phyloP scores from a whole-genome alignment of 2,888 invertebrate genomes.

The Eudasyphora cyanicolor region DNA sequence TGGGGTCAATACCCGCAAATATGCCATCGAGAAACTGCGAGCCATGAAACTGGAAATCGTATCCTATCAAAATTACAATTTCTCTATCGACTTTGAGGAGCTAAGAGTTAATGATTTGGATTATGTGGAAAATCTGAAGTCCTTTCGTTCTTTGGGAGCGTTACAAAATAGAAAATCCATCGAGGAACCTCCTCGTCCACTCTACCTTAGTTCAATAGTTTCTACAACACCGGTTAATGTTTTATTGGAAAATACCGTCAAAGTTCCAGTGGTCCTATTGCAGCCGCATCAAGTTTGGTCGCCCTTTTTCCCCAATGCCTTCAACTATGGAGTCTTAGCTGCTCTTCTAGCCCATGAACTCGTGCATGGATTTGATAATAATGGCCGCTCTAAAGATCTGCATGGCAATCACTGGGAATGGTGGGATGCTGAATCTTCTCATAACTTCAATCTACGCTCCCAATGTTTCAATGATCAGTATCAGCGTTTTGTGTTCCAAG shows the following conservation, averaged over 20 bases:
- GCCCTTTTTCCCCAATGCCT: slow-evolving; percentile 72
- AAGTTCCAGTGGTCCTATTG: slow-evolving; percentile 73
- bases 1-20: slow-evolving; percentile 62
- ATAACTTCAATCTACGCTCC: slow-evolving; percentile 68
- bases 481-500: slow-evolving; percentile 70
- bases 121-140: slow-evolving; percentile 68
- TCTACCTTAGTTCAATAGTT: slow-evolving; percentile 66
- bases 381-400: slow-evolving; percentile 73
- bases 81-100: slow-evolving; percentile 70
- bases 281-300: slow-evolving; percentile 74
- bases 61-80: slow-evolving; percentile 69
- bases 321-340: slow-evolving; percentile 74
- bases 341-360: slow-evolving; percentile 74
- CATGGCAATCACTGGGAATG: slow-evolving; percentile 72
- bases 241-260: slow-evolving; percentile 73
- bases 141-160: slow-evolving; percentile 31
- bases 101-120: slow-evolving; percentile 68
- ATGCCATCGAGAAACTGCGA: slow-evolving; percentile 71
- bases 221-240: slow-evolving; percentile 74
- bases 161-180: slow-evolving; percentile 56
- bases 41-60: slow-evolving; percentile 73
- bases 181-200: slow-evolving; percentile 68
- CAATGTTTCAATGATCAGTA: slow-evolving; percentile 75
- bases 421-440: slow-evolving; percentile 73
- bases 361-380: slow-evolving; percentile 76